Conservation (phyloP, 23 tunicate species). For the Diplosoma virens region DNA sequence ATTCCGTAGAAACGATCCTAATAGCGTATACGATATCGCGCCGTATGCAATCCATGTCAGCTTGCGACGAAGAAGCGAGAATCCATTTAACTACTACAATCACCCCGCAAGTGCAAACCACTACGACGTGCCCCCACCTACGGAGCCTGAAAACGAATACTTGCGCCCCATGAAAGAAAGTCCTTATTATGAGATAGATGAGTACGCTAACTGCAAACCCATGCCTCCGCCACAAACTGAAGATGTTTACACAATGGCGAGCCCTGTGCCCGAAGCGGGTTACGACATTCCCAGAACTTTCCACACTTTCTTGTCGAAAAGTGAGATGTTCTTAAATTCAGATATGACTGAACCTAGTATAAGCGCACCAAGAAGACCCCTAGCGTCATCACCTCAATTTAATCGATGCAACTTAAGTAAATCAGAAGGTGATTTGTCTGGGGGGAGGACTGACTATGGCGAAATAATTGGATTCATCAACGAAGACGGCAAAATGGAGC, state of each 20-base stretch:
- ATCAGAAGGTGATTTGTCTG: no score
- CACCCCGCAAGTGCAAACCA: neutral
- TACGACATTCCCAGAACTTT: no score
- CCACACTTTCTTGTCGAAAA: neutral
- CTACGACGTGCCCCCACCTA: neutral
- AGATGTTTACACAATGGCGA: neutral
- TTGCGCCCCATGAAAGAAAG: neutral
- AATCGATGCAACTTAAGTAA: neutral
- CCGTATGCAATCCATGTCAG: constrained; percentile 28
- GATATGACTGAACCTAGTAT: neutral
- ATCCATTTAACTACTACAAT: neutral
- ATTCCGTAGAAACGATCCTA: no score
- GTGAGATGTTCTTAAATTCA: neutral
- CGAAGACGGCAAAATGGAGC: neutral
- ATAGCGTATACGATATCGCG: constrained; percentile 1
- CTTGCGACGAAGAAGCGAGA: constrained; percentile 9
- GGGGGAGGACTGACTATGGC: neutral
- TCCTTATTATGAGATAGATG: constrained; percentile 14
- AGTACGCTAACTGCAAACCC: neutral
- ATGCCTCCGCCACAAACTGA: neutral
- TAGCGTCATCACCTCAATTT: neutral
- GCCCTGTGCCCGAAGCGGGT: neutral
- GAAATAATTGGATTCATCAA: constrained; percentile 10
- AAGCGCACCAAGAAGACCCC: no score
- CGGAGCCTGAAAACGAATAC: neutral